A percentile compares a stretch with the other conserved stretches of the same genome.
phyloP scores from a whole-genome alignment of 1,140 invertebrate genomes.

The Drosophila lowei region DNA sequence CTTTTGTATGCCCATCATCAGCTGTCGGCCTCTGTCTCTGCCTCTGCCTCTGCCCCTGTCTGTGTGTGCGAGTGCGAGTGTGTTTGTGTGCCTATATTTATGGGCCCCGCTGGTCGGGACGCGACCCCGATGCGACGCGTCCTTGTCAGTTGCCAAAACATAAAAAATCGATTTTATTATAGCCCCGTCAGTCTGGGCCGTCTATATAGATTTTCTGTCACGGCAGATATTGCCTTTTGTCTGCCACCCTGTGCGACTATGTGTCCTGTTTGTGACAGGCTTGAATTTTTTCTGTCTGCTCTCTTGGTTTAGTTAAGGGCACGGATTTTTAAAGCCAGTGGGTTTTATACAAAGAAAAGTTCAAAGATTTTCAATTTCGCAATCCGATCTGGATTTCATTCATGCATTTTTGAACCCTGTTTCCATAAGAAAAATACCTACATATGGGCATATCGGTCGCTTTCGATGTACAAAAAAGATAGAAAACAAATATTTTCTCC shows the following conservation, averaged over 20 bases:
- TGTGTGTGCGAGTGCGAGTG: slow-evolving; percentile 10
- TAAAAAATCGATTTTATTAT: slow-evolving; percentile 81
- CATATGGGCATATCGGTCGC: no score
- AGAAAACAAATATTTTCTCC: no score
- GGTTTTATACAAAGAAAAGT: no score
- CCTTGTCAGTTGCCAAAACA: slow-evolving; percentile 70
- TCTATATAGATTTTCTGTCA: slow-evolving; percentile 79
- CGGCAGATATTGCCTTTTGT: slow-evolving; percentile 59
- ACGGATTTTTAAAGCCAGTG: slow-evolving; percentile 40
- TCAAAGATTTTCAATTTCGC: no score
- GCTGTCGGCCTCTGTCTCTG: slow-evolving; percentile 43
- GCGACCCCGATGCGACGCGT: slow-evolving; percentile 56
- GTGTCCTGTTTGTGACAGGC: slow-evolving; percentile 48
- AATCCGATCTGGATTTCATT: no score
- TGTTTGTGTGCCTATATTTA: slow-evolving; percentile 51
- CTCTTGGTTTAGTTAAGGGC: slow-evolving; percentile 28
- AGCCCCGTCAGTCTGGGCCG: slow-evolving; percentile 54
- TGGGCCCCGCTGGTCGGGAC: slow-evolving; percentile 60
- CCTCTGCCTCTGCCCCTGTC: slow-evolving; percentile 9
- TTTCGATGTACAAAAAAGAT: no score
- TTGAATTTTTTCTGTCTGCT: slow-evolving; percentile 54
- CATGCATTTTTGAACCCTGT: no score
- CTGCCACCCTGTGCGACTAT: background rate
- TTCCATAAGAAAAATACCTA: no score
- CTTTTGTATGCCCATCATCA: slow-evolving; percentile 80